phyloP scores from a whole-genome alignment of 2,888 invertebrate genomes.

The Dryadula phaetusa region DNA sequence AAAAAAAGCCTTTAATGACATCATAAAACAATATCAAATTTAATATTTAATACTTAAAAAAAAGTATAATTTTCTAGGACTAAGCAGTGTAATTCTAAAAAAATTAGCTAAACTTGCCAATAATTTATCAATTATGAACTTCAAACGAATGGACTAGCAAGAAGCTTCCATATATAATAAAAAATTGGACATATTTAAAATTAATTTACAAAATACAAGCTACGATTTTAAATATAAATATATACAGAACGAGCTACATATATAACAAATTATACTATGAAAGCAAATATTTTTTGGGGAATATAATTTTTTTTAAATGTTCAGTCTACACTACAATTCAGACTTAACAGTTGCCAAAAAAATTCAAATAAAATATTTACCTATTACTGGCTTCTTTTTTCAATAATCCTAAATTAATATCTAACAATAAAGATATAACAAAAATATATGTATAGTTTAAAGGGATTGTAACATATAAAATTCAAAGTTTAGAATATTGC shows the following conservation, averaged over 20 bases:
- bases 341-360: constrained; percentile 17
- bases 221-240: no score
- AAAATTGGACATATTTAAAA: background rate
- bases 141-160: background rate
- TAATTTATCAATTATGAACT: no score
- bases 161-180: background rate
- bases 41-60: no score
- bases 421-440: background rate
- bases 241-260: no score
- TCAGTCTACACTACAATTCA: constrained; percentile 11
- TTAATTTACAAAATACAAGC: background rate
- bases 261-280: no score
- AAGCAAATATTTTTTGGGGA: background rate
- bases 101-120: no score
- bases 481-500: background rate
- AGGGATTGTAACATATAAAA: background rate
- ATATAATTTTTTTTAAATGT: background rate
- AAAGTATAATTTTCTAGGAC: no score
- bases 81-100: no score
- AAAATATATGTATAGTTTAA: background rate
- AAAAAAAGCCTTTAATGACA: no score
- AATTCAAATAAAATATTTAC: background rate
- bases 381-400: constrained; percentile 13
- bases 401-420: constrained; percentile 3
- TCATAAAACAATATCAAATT: no score